phyloP scores from a whole-genome alignment of 2,797 vertebrate genomes.

The Neosilurus mollespiculum region DNA sequence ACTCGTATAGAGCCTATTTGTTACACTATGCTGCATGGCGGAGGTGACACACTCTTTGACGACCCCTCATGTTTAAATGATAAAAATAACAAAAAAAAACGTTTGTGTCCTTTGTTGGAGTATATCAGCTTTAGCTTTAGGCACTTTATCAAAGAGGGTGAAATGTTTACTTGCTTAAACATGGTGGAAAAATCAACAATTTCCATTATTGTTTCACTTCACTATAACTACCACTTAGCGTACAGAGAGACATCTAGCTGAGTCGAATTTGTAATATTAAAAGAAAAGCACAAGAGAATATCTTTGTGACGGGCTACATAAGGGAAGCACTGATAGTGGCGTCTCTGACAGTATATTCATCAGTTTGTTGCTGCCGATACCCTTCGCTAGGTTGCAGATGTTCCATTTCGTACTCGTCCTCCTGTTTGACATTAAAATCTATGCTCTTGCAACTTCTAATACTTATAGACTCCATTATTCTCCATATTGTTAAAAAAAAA shows the following conservation, averaged over 20 bases:
- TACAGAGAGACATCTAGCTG: background rate
- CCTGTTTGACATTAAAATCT: slow-evolving; percentile 4
- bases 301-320: background rate
- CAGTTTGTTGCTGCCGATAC: background rate
- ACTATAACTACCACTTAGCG: background rate
- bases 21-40: too few species aligned
- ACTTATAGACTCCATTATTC: background rate
- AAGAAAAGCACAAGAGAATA: background rate
- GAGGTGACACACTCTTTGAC: too few species aligned
- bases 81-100: too few species aligned
- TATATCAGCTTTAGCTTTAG: too few species aligned
- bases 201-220: background rate
- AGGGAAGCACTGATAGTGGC: background rate
- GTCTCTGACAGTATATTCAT: background rate
- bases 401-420: background rate
- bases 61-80: too few species aligned
- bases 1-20: too few species aligned
- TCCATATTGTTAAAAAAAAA: background rate
- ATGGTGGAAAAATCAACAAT: too few species aligned
- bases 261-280: background rate
- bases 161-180: too few species aligned
- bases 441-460: background rate
- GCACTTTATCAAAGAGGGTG: too few species aligned
- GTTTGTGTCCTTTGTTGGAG: too few species aligned
- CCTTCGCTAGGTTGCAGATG: background rate